Base-by-base conservation (phyloP, 2,888 invertebrate species). In the Lasiommata megera region DNA sequence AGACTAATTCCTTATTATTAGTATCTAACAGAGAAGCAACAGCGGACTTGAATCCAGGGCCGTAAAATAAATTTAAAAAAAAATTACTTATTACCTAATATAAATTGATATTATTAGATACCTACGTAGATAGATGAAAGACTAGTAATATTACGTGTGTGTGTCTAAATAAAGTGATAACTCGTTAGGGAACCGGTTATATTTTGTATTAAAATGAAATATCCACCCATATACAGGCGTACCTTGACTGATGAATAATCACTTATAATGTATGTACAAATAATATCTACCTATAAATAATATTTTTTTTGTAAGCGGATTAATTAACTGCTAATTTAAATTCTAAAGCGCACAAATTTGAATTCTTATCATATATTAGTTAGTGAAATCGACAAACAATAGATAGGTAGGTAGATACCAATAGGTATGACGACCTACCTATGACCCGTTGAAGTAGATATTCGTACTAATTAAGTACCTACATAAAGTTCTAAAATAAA, bases 171-270 rank as follows among this genome's bases (percentile, higher is more conserved):
- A 23, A 50, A 47, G 18, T 18, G 9, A 9, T 8, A 84, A 80
- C 82, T 79, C 65, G 80, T 80, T 79, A 73, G 68, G 66, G 66
- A 80, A 72, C 87, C 80, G 83, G 85, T 86, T 82, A 72, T 72
- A 70, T 74, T 76, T 79, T 69, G 71, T 72, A 74, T 76, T 77
- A 79, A 84, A 85, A 82, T 83, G 80, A 84, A 80, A 82, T 80
- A 87, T 85, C 75, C 76, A 72, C 12, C 29, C 14, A 79, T 57
- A 62, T 68, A 77, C 76, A 75, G 71, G 46, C 80, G 80, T 83
- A 79, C 86, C 83, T 84, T 84, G 82, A 84, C 77, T 82, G 78
- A 78, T 84, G 84, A 87, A 88, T 86, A 84, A 80, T 84, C 79
- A 76, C 73, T 68, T 55, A 72, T 70, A 65, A 78, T 75, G 75